Evolutionary conservation across 2,888 invertebrate genomes (phyloP).

Genomic region (Osedax frankpressi): DNA sequence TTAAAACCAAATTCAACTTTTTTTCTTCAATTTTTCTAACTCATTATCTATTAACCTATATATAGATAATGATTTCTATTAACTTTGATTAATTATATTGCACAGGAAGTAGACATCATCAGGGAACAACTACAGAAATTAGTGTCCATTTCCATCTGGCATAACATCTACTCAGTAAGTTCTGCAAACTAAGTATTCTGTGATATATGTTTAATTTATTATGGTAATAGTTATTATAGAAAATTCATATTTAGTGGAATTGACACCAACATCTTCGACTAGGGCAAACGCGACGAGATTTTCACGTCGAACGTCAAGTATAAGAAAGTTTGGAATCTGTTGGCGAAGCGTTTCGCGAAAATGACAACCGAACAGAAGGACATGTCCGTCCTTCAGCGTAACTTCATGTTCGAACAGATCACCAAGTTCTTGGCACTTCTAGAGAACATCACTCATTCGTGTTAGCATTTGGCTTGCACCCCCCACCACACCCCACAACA

Average conservation of each 20-base stretch:
- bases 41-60: too few relatives aligned
- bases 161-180: constrained; percentile 43
- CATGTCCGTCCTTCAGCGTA: constrained; percentile 65
- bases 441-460: too few relatives aligned
- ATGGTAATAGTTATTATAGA: neutral
- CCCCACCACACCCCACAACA: too few relatives aligned
- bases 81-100: neutral
- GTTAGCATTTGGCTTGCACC: too few relatives aligned
- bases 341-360: constrained; percentile 64
- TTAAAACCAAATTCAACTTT: too few relatives aligned
- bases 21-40: too few relatives aligned
- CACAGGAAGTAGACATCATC: constrained; percentile 71
- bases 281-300: constrained; percentile 70
- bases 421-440: constrained; percentile 71
- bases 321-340: constrained; percentile 77
- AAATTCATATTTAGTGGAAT: constrained; percentile 11
- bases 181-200: neutral
- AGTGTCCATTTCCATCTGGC: constrained; percentile 85
- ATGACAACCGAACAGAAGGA: constrained; percentile 31
- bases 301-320: constrained; percentile 74
- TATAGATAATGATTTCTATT: too few relatives aligned
- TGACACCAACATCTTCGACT: neutral
- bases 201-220: neutral
- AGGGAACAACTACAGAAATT: constrained; percentile 78
- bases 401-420: constrained; percentile 71